These are phyloP conservation scores for Delichon dasypus DNA, from an alignment of 2,797 vertebrate species.

Conservation along the genomic window DNA sequence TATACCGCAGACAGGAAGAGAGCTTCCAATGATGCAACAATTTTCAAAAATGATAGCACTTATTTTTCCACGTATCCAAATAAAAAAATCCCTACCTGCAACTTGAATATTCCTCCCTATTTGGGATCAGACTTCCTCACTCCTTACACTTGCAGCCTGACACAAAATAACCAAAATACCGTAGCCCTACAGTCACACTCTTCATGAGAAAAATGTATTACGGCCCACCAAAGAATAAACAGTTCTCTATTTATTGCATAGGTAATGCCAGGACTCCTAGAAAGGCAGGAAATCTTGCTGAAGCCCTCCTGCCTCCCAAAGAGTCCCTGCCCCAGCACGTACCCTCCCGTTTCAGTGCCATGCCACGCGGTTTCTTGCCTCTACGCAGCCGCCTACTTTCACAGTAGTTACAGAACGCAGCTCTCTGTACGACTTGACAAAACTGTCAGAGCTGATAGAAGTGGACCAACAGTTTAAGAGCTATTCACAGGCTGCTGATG, in stretches of 20 bases:
- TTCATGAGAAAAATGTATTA: not conserved
- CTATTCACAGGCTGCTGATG: not conserved
- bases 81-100: not conserved
- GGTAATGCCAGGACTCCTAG: not conserved
- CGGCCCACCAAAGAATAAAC: not conserved
- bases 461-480: not conserved
- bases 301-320: not conserved
- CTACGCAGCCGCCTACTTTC: rapidly evolving
- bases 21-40: not conserved
- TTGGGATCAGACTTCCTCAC: not conserved
- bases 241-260: not conserved
- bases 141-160: not conserved
- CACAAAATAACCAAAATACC: not conserved
- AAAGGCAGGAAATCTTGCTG: not conserved
- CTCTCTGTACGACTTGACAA: not conserved
- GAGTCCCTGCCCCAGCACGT: rapidly evolving
- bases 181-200: not conserved
- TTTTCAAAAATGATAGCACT: not conserved
- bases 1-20: not conserved
- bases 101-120: not conserved
- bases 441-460: not conserved
- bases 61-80: not conserved
- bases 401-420: not conserved
- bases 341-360: not conserved
- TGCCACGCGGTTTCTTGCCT: not conserved